These are phyloP conservation scores for Bryconaethiops microstoma DNA, from an alignment of 2,797 vertebrate species.

Conservation along the genomic window DNA sequence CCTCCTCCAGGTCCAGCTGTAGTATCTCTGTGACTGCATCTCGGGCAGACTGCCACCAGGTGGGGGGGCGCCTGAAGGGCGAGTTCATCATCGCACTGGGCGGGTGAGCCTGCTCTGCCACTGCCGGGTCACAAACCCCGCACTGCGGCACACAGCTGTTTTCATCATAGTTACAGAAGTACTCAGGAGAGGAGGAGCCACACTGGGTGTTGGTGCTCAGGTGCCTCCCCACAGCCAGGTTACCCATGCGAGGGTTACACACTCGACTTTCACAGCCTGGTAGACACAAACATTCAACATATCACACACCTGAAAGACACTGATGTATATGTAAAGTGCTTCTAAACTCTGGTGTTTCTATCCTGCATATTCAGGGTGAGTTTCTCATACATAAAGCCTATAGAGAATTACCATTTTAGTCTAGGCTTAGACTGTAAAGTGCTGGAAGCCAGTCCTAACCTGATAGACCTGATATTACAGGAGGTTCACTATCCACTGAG, in stretches of 20 bases:
- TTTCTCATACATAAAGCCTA: too few relatives aligned
- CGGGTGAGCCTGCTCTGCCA: slow-evolving; percentile 82
- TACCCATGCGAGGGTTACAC: slow-evolving; percentile 96
- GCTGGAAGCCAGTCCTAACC: too few relatives aligned
- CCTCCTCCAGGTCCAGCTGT: slow-evolving; percentile 89
- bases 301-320: neutral
- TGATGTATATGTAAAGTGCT: neutral
- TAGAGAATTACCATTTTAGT: too few relatives aligned
- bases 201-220: slow-evolving; percentile 87
- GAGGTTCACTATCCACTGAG: neutral
- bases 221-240: slow-evolving; percentile 86
- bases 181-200: slow-evolving; percentile 80
- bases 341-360: too few relatives aligned
- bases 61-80: slow-evolving; percentile 88
- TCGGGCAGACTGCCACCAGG: slow-evolving; percentile 95
- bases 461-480: neutral
- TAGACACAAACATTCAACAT: neutral
- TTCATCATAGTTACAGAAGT: slow-evolving; percentile 82
- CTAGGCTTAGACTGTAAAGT: too few relatives aligned
- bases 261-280: slow-evolving; percentile 84
- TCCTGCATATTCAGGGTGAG: too few relatives aligned
- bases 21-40: slow-evolving; percentile 80
- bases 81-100: slow-evolving; percentile 92
- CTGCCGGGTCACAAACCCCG: slow-evolving; percentile 82
- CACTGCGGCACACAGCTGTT: slow-evolving; percentile 74